Conservation (phyloP, 1,140 invertebrate genomes). For the Drosophila azteca region DNA sequence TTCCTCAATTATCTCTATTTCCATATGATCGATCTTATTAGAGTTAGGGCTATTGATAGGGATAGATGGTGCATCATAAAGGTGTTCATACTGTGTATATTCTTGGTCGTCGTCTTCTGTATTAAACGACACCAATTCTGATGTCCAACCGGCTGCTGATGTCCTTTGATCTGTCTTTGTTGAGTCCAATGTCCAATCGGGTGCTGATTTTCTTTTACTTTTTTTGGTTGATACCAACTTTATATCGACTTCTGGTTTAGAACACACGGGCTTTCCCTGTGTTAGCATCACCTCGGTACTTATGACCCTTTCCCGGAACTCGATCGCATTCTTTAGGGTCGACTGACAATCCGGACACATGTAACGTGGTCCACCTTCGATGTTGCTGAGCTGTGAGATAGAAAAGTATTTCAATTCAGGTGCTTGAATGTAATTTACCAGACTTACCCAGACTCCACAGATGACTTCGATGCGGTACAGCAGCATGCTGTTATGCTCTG, state of each 20-base stretch:
- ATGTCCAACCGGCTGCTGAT: too few relatives aligned
- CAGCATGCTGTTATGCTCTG: conserved; percentile 46
- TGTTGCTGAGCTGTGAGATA: conserved; percentile 33
- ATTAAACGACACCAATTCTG: not conserved
- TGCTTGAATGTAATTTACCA: not conserved
- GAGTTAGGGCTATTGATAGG: too few relatives aligned
- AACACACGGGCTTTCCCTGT: not conserved
- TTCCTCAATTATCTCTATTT: not conserved
- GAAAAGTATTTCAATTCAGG: not conserved
- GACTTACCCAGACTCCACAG: conserved; percentile 64
- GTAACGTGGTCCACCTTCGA: conserved; percentile 21
- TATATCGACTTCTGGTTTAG: conserved; percentile 2
- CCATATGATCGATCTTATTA: too few relatives aligned
- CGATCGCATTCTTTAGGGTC: conserved; percentile 45
- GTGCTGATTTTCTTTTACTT: not conserved
- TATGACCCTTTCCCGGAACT: conserved; percentile 63
- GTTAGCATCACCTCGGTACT: conserved; percentile 38
- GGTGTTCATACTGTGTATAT: not conserved
- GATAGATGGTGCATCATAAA: too few relatives aligned
- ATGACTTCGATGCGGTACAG: conserved; percentile 70
- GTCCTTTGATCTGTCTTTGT: not conserved
- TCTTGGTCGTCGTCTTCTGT: not conserved
- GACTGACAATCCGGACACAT: conserved; percentile 50
- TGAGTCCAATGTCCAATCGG: not conserved
- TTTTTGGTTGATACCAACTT: not conserved